phyloP scores from a whole-genome alignment of 2,113 vertebrate species.

The Tupaia tana region DNA sequence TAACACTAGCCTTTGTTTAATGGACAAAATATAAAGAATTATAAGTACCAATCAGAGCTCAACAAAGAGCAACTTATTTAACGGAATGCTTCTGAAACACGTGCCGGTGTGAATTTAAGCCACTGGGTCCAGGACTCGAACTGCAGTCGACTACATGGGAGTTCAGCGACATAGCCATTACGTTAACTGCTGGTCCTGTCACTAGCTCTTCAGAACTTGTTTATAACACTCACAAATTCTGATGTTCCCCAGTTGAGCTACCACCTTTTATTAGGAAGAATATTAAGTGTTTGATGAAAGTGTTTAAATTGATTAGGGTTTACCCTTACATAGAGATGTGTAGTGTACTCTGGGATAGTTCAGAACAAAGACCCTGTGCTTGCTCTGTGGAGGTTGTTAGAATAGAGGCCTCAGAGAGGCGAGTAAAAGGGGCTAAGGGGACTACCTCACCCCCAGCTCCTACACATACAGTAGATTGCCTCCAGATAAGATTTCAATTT shows the following conservation, averaged over 20 bases:
- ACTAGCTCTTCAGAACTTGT: conserved; percentile 32
- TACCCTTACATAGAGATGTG: background rate
- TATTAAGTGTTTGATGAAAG: conserved; percentile 39
- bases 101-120: no score
- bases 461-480: background rate
- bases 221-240: conserved; percentile 34
- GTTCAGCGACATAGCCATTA: no score
- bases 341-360: background rate
- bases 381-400: background rate
- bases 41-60: background rate
- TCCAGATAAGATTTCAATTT: conserved; percentile 21
- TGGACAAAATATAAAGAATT: conserved; percentile 14
- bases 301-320: background rate
- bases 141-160: no score
- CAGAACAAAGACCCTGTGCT: background rate
- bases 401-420: background rate
- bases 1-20: conserved; percentile 19
- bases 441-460: background rate
- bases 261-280: conserved; percentile 15
- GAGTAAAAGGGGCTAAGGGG: background rate
- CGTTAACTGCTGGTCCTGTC: background rate
- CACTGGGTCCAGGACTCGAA: no score
- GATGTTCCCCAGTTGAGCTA: conserved; percentile 19
- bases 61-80: background rate
- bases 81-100: background rate